These are phyloP conservation scores for Embidobia sp. DNA, from an alignment of 2,888 invertebrate species.

Conservation along the genomic window DNA sequence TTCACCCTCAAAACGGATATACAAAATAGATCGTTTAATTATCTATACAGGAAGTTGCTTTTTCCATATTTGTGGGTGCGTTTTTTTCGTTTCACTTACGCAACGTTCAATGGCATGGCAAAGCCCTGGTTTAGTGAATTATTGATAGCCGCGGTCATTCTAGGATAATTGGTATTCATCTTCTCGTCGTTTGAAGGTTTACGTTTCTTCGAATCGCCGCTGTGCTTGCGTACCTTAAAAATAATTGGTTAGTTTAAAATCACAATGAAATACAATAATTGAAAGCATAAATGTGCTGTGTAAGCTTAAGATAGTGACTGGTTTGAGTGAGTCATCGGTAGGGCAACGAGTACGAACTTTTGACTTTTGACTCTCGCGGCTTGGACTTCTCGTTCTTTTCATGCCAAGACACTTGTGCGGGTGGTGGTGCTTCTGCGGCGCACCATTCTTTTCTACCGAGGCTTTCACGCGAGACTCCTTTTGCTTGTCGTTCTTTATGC, in stretches of 20 bases:
- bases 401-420: constrained; percentile 82
- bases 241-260: background rate
- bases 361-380: constrained; percentile 84
- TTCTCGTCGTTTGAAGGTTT: constrained; percentile 1
- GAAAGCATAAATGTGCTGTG: background rate
- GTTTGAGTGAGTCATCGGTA: too few relatives aligned
- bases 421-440: constrained; percentile 69
- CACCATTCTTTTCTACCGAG: constrained; percentile 77
- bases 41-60: too few relatives aligned
- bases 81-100: constrained; percentile 18
- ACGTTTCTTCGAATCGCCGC: constrained; percentile 4
- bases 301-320: too few relatives aligned
- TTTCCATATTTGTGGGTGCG: too few relatives aligned
- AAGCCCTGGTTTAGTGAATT: constrained; percentile 4
- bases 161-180: constrained; percentile 3
- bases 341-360: constrained; percentile 75
- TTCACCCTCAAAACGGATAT: too few relatives aligned
- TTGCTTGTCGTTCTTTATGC: constrained; percentile 81
- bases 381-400: constrained; percentile 85
- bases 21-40: too few relatives aligned
- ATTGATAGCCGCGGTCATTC: background rate
- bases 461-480: constrained; percentile 82
- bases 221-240: constrained; percentile 28
- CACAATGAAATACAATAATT: background rate
- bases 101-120: constrained; percentile 15